Evolutionary conservation across 1,140 invertebrate species (phyloP), one percentile per base, ranked within the genome.

Genomic region (Leptinotarsa undecemlineata): DNA sequence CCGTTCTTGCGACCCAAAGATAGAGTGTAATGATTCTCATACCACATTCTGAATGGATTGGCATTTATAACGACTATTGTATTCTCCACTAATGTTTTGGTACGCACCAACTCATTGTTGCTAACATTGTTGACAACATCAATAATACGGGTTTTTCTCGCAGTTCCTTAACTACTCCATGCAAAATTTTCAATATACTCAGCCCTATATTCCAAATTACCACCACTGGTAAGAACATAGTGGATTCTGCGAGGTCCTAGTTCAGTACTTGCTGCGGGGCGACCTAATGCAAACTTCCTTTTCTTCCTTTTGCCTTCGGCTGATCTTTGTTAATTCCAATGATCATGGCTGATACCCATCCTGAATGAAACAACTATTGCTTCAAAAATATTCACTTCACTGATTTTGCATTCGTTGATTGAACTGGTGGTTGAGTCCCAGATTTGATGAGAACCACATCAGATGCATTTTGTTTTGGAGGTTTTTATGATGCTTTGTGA

Each of bases 51-150:
- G 89, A 99, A 99, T 71, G 98, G 98, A 66, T 97, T 97, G 23
- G 23, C 97, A 88, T 99, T 98, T 85, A 99, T 94, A 33, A 96
- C 92, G 76, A 99, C 94, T 86, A 99, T 98, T 72, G 94, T 94
- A 87, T 98, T 98, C 87, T 99, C 99, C 64, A 99, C 98, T 80
- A 99, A 88, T 33, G 98, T 99, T 87, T 99, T 99, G 75, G 98
- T 99, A 87, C 98, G 91, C 47, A 99, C 98, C 89, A 99, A 91
- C 86, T 99, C 98, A 85, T 98, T 98, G 90, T 99, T 99, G 74
- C 96, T 98, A 19, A 98, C 97, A 88, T 99, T 99, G 90, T 99
- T 99, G 15, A 99, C 96, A 66, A 99, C 97, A 89, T 99, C 98
- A 84, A 99, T 98, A 82, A 99, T 95, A 92, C 98, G 94, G 47